These are phyloP conservation scores for Caradrina clavipalpis DNA, from an alignment of 2,888 invertebrate species.

Conservation along the genomic window DNA sequence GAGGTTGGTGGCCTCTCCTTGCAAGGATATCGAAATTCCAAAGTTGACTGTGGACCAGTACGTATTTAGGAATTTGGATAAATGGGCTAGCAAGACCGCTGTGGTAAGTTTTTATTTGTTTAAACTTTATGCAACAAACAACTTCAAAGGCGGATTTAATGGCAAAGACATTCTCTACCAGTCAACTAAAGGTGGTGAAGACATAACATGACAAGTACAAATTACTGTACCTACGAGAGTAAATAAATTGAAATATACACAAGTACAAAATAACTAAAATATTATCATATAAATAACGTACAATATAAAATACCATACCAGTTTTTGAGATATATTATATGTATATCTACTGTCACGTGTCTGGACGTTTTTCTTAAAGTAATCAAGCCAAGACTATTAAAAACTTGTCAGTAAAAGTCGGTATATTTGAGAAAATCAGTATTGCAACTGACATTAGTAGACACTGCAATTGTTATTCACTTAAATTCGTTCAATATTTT, in stretches of 20 bases:
- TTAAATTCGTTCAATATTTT: background rate
- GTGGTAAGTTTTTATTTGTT: constrained; percentile 72
- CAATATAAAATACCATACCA: constrained; percentile 11
- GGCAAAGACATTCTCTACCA: background rate
- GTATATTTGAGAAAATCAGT: background rate
- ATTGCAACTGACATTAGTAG: background rate
- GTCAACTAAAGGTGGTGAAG: too few species aligned
- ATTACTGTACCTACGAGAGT: too few species aligned
- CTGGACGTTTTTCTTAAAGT: background rate
- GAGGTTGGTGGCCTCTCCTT: constrained; percentile 82
- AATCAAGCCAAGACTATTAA: background rate
- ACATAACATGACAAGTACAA: too few species aligned
- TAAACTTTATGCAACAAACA: too few species aligned
- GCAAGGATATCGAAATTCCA: constrained; percentile 83
- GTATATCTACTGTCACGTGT: too few species aligned
- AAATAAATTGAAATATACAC: too few species aligned
- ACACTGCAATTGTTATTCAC: background rate
- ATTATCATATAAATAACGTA: too few species aligned
- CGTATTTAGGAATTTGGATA: constrained; percentile 90
- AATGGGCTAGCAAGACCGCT: constrained; percentile 92
- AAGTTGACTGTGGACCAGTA: constrained; percentile 89
- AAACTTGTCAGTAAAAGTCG: background rate
- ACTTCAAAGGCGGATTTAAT: too few species aligned
- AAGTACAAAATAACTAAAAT: too few species aligned
- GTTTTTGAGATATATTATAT: constrained; percentile 20